Evolutionary conservation across 2,113 vertebrate genomes (phyloP), one percentile per base, ranked within the genome.

Genomic region (Atherinomorus stipes): DNA sequence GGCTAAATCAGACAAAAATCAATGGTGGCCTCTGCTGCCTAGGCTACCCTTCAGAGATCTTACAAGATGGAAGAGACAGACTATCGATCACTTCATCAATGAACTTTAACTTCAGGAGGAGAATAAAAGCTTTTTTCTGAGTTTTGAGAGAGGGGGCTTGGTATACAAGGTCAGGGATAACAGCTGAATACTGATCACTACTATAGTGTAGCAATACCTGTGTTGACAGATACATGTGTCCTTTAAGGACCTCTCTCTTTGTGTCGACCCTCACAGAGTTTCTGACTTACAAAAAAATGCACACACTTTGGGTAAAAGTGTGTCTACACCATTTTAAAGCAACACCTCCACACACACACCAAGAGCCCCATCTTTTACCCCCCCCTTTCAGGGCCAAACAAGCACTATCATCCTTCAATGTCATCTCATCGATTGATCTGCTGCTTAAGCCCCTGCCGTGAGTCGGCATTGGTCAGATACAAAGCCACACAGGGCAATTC

Each of bases 401-500:
- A 87, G 85, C 80, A 83, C 85, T 78, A 93, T 93, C 94, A 94
- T 93, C 91, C 90, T 89, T 95, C 94, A 95, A 72, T 65, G 85
- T 92, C 95, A 93, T 88, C 81, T 86, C 92, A 89, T 91, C 83
- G 93, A 94, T 94, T 76, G 92, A 91, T 94, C 91, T 64, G 91
- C 91, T 93, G 92, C 92, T 93, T 91, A 91, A 93, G 92, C 89
- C 88, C 87, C 86, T 90, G 92, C 91, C 82, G 87, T 87, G 85
- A 92, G 88, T 92, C 87, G 88, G 87, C 85, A 85, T 85, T 89
- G 91, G 90, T 91, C 92, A 93, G 91, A 94, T 92, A 94, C 89
- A 92, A 92, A 92, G 91, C 90, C 89, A 92, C 90, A 90, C 89
- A 80, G 89, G 91, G 93, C 93, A 93, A 94, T 95, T 93, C 90